Percentiles rank a stretch among this genome's conserved stretches.
phyloP scores from a whole-genome alignment of 2,888 invertebrate species.

The Autographa gamma region DNA sequence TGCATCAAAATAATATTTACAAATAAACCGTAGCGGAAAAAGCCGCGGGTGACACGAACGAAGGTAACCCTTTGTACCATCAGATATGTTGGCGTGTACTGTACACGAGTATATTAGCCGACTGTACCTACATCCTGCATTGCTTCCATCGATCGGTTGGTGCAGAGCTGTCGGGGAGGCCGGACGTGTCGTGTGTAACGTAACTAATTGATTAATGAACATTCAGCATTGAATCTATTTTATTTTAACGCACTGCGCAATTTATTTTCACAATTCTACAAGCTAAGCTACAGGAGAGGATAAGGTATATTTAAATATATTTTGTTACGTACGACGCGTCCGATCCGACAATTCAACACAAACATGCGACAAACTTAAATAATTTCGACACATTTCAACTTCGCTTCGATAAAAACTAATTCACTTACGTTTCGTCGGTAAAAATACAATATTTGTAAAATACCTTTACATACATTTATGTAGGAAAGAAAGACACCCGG shows the following conservation, averaged over 20 bases:
- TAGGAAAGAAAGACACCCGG: slow-evolving; percentile 58
- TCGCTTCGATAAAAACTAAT: slow-evolving; percentile 52
- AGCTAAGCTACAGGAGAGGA: background rate
- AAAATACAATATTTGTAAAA: slow-evolving; percentile 67
- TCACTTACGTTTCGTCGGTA: slow-evolving; percentile 70
- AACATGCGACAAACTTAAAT: slow-evolving; percentile 41
- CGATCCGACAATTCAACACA: slow-evolving; percentile 35
- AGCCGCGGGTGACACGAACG: slow-evolving; percentile 80
- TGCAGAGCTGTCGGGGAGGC: slow-evolving; percentile 26
- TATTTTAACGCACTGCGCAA: slow-evolving; percentile 12
- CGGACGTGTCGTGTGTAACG: slow-evolving; percentile 11
- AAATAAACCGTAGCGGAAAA: slow-evolving; percentile 73
- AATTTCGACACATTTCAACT: slow-evolving; percentile 47
- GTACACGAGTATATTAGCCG: slow-evolving; percentile 59
- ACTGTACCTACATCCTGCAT: slow-evolving; percentile 30
- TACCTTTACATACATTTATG: slow-evolving; percentile 62
- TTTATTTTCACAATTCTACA: background rate
- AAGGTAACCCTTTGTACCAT: slow-evolving; percentile 79
- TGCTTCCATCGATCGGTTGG: slow-evolving; percentile 23
- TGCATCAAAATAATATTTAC: slow-evolving; percentile 77
- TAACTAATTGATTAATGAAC: background rate
- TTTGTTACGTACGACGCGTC: background rate
- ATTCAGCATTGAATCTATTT: background rate
- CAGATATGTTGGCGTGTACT: slow-evolving; percentile 72
- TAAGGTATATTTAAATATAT: background rate